A percentile compares a stretch with the other conserved stretches of the same genome.
Conservation (phyloP, 2,797 vertebrate species). For the Semaprochilodus insignis region DNA sequence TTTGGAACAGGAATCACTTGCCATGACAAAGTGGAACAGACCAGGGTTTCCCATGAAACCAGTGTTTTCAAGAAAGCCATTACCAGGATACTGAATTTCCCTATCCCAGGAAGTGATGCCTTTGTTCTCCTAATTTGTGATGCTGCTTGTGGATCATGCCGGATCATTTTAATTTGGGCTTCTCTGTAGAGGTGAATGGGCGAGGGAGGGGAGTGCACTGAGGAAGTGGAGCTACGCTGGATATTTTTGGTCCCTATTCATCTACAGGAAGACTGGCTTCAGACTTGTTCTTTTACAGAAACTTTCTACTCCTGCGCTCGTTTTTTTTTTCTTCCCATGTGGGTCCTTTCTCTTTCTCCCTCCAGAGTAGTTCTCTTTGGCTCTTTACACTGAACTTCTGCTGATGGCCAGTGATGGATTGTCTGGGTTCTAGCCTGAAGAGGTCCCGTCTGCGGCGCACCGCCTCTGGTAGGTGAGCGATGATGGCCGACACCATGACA, state of each 20-base stretch:
- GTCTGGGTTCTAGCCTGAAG: constrained; percentile 48
- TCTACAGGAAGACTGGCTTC: constrained; percentile 50
- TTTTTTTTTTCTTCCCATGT: not conserved
- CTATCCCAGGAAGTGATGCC: not conserved
- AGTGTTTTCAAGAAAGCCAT: not conserved
- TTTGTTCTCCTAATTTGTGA: not conserved
- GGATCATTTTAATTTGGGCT: not conserved
- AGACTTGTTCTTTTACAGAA: constrained; percentile 1
- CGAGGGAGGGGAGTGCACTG: constrained; percentile 30
- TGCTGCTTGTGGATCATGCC: not conserved
- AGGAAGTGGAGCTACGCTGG: constrained; percentile 54
- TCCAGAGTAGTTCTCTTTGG: not conserved
- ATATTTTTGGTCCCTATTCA: constrained; percentile 62
- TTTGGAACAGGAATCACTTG: not conserved
- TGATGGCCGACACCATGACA: constrained; percentile 25
- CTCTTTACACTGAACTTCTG: not conserved
- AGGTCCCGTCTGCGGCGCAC: constrained; percentile 56
- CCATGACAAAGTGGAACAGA: not conserved
- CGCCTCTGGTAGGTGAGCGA: constrained; percentile 69
- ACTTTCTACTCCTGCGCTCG: constrained; percentile 36
- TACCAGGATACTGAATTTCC: not conserved
- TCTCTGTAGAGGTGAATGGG: constrained; percentile 26
- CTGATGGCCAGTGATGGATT: constrained; percentile 66
- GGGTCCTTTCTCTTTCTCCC: not conserved
- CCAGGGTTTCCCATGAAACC: not conserved